Evolutionary conservation across 2,888 invertebrate genomes (phyloP).

Genomic region (Diarsia brunnea): DNA sequence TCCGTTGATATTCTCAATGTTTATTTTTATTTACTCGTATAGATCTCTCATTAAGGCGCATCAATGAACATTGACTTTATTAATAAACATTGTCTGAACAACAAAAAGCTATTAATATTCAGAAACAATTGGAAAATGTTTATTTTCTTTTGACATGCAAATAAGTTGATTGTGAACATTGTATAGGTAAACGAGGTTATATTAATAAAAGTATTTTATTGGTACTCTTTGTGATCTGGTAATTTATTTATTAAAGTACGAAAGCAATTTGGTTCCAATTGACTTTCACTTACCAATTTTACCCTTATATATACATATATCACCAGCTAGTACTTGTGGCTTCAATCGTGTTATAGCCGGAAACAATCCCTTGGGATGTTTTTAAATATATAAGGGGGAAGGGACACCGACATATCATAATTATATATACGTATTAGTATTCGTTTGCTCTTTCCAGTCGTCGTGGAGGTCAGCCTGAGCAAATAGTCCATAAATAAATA

Average conservation of each 20-base stretch:
- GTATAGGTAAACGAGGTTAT: slow-evolving; percentile 9
- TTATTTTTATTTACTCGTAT: slow-evolving; percentile 44
- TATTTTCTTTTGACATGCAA: slow-evolving; percentile 36
- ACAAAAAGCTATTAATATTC: slow-evolving; percentile 43
- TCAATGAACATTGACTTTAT: slow-evolving; percentile 33
- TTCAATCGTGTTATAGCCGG: not conserved
- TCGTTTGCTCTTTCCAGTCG: too few species aligned
- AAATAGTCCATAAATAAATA: too few species aligned
- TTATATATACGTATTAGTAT: too few species aligned
- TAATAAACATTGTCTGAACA: slow-evolving; percentile 34
- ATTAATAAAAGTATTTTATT: slow-evolving; percentile 17
- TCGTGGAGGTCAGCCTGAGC: too few species aligned
- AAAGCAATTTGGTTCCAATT: not conserved
- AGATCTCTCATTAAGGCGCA: slow-evolving; percentile 21
- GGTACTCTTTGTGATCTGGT: slow-evolving; percentile 6
- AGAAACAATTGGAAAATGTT: slow-evolving; percentile 27
- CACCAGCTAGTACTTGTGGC: not conserved
- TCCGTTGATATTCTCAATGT: slow-evolving; percentile 14
- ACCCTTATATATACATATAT: not conserved
- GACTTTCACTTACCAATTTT: not conserved
- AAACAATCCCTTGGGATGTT: not conserved
- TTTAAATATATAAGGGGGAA: not conserved
- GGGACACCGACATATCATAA: too few species aligned
- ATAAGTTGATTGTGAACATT: slow-evolving; percentile 37
- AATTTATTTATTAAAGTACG: slow-evolving; percentile 3